Evolutionary conservation across 2,888 invertebrate species (phyloP), one percentile per base, ranked within the genome.

Genomic region (Drosophila basisetae): DNA sequence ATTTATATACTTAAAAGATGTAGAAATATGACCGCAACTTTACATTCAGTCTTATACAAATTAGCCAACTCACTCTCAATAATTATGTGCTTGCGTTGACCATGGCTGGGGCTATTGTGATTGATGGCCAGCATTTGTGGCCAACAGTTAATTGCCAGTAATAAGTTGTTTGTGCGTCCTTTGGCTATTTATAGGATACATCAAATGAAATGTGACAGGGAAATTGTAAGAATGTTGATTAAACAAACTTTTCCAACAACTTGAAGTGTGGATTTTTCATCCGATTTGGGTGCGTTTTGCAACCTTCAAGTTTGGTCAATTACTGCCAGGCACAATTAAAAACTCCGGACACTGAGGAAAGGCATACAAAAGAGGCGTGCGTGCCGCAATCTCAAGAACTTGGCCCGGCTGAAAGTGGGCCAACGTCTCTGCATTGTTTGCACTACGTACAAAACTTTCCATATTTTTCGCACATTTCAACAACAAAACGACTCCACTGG

Each of bases 351-450:
- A 13, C 18, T 16, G 25, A 28, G 55, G 31, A 30, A 53, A 47
- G 49, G 22, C n/a, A 6, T 22, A 55, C 56, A 56, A 53, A 55
- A 54, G 50, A 41, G 70, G 43, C 50, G 73, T 85, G 85, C 90
- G 90, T 85, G 85, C 55, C 63, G 54, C 68, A 75, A 76, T 76
- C 73, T 80, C 31, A 67, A 68, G 73, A 77, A 83, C 73, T 75
- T 69, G 72, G 68, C 83, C 71, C 66, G 58, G 37, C 63, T 37
- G 16, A 39, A 75, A 75, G 67, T 76, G 80, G 80, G 83, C 73
- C 85, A 90, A 90, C 77, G 71, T 72, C 72, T 73, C 83, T 69
- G 85, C 85, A 85, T 70, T 88, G 86, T 86, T 86, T 78, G 76
- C 71, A 78, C 39, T 33, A 35, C 22, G 54, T 53, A 60, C 53